A percentile compares a stretch with the other conserved stretches of the same genome.
These are phyloP conservation scores for Electrona antarctica DNA, from an alignment of 2,113 vertebrate genomes.

Conservation along the genomic window DNA sequence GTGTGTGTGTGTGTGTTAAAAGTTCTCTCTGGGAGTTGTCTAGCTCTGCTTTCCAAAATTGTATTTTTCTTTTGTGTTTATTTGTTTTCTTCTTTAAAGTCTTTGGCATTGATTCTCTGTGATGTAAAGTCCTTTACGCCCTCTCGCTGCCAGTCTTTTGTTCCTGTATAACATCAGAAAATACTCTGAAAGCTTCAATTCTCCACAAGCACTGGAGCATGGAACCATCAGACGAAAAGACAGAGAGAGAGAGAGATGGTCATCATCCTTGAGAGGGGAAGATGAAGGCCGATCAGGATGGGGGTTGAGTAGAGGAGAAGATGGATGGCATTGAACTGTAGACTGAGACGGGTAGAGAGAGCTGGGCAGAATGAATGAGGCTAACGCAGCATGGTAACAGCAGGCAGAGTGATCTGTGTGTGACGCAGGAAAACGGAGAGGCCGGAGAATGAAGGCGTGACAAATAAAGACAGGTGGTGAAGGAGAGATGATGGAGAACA, in stretches of 20 bases:
- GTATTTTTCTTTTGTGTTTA: conserved; percentile 23
- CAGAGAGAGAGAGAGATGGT: conserved; percentile 24
- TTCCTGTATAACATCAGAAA: conserved; percentile 26
- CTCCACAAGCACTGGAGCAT: conserved; percentile 16
- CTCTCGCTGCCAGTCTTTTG: conserved; percentile 27
- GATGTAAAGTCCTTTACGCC: not conserved
- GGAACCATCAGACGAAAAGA: conserved; percentile 19
- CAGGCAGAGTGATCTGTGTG: conserved; percentile 60
- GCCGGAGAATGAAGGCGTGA: conserved; percentile 51
- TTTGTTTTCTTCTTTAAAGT: conserved; percentile 9
- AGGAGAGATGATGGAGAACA: conserved; percentile 41
- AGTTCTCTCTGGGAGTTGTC: conserved; percentile 39
- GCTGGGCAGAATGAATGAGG: conserved; percentile 51
- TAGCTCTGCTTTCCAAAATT: conserved; percentile 45
- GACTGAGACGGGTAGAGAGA: conserved; percentile 48
- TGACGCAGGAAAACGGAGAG: conserved; percentile 44
- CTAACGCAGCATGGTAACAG: conserved; percentile 49
- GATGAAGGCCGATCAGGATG: conserved; percentile 47
- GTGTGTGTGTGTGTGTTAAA: conserved; percentile 22
- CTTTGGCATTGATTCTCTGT: not conserved
- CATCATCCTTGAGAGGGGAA: conserved; percentile 46
- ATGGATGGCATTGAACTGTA: conserved; percentile 60
- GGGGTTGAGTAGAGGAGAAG: conserved; percentile 53
- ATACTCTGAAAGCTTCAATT: conserved; percentile 17
- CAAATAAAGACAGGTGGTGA: conserved; percentile 57